Conservation (phyloP, 2,113 vertebrate genomes). For the Aramus guarauna region DNA sequence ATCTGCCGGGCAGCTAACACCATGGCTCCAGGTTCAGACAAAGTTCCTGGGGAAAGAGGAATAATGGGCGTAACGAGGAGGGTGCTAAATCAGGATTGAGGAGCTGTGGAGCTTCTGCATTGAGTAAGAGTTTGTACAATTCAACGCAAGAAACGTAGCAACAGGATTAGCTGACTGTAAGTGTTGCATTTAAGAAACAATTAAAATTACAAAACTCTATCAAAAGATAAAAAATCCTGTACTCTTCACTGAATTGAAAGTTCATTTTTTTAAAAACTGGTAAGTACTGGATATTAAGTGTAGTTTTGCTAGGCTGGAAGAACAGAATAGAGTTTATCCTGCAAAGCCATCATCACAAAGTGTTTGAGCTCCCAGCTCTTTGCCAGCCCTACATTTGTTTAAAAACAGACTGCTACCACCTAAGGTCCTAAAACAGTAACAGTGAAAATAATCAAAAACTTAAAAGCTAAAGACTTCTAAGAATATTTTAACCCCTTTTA, state of each 20-base stretch:
- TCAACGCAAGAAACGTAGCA: background rate
- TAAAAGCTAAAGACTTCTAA: background rate
- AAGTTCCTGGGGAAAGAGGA: background rate
- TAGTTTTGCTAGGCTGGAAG: background rate
- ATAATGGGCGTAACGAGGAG: accelerated
- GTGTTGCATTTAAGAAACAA: background rate
- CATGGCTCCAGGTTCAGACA: background rate
- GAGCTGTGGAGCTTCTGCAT: background rate
- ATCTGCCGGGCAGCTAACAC: background rate
- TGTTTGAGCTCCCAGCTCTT: background rate
- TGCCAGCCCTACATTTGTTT: background rate
- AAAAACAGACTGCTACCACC: background rate
- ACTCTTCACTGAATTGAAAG: background rate
- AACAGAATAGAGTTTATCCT: background rate
- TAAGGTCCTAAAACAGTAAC: background rate
- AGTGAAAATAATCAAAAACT: background rate
- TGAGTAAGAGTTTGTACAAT: background rate
- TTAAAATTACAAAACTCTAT: background rate
- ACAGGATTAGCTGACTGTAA: background rate
- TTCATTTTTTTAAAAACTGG: background rate
- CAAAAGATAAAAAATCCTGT: background rate
- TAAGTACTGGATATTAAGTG: background rate
- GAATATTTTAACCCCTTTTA: background rate
- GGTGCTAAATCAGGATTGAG: background rate
- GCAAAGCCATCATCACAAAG: background rate